Evolutionary conservation across 1,140 invertebrate genomes (phyloP).

Genomic region (Neodiprion fabricii): DNA sequence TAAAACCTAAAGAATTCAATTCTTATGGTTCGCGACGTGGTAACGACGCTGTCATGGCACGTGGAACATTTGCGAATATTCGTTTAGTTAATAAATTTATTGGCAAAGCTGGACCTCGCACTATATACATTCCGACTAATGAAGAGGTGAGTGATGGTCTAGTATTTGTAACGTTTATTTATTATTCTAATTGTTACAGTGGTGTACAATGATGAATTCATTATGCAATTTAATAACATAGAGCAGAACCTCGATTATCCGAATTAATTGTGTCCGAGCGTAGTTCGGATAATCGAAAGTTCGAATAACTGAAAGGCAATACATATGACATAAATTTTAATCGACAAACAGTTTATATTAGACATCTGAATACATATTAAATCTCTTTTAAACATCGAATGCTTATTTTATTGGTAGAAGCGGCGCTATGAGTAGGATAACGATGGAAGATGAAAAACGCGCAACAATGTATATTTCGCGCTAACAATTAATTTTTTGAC

Average conservation of each 20-base stretch:
- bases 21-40: slow-evolving; percentile 97
- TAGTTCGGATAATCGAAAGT: no score
- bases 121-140: slow-evolving; percentile 85
- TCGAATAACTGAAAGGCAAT: slow-evolving; percentile 7
- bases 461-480: no score
- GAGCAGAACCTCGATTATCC: no score
- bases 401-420: background rate
- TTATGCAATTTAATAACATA: background rate
- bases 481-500: no score
- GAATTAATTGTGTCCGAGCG: no score
- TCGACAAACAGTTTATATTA: no score
- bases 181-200: background rate
- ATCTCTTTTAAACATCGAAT: background rate
- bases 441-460: background rate
- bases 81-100: slow-evolving; percentile 94
- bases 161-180: background rate
- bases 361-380: no score
- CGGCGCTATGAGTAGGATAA: background rate
- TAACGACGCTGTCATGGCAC: slow-evolving; percentile 95
- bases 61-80: slow-evolving; percentile 99
- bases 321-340: background rate
- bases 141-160: slow-evolving; percentile 70
- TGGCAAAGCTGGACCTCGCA: slow-evolving; percentile 83
- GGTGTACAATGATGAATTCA: background rate
- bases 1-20: slow-evolving; percentile 95